Base-by-base conservation (phyloP, 2,113 vertebrate genomes). In the Ptychochromis oligacanthus region DNA sequence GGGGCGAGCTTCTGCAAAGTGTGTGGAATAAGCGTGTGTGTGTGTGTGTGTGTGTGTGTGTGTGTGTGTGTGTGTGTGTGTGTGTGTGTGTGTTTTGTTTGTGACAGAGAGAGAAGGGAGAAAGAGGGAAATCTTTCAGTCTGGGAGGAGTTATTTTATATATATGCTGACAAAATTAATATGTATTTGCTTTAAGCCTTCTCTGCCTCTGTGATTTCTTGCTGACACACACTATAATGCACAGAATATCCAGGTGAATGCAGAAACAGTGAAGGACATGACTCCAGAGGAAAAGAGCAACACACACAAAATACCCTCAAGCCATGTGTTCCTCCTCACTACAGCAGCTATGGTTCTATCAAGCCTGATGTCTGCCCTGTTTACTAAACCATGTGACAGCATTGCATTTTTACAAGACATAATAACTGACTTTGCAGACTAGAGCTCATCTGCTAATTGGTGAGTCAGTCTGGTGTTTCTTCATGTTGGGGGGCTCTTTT, bases 111-210 rank as follows among this genome's bases (percentile, higher is more conserved):
- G 22, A 83, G 56, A 83, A 2, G 5, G 46, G 49, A 74, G 88
- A 59, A 38, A 79, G 26, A 80, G 65, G 54, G 49, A 20, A 64
- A 81, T 72, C 7, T 57, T 40, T 79, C 79, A 83, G 82, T 77
- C 79, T 49, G 57, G 79, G 79, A 89, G 36, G 62, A 70, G 75
- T 76, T 86, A 83, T 85, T 89, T 89, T 80, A 74, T 89, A 76
- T 83, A 56, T 84, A 31, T 82, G 80, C 79, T 24, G 82, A 64
- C 81, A 81, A 88, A 93, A 93, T 93, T 62, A 92, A 92, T 93
- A 90, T 92, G 88, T 85, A 91, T 93, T 94, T 93, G 86, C 89
- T 92, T 89, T 83, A 93, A 90, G 88, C 90, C 57, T 56, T 77
- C 77, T 90, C 72, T 87, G 87, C 75, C 80, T 91, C 81, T 40